Evolutionary conservation across 2,888 invertebrate species (phyloP), one percentile per base, ranked within the genome.

Genomic region (Drosophila tripunctata): DNA sequence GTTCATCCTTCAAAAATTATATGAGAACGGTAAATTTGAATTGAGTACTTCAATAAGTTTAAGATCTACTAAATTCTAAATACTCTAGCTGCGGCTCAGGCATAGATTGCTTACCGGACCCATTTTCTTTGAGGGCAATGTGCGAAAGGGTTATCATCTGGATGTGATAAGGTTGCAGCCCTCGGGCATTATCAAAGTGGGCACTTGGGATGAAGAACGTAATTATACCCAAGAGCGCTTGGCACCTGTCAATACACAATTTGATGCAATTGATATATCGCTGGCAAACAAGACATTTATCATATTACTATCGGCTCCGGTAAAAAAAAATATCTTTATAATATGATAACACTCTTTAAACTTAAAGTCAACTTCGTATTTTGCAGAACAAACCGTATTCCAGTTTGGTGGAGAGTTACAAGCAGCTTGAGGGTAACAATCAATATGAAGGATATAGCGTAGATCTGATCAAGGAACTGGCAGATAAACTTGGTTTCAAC

Each of bases 371-470:
- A 19, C 1, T n/a, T 0, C 3, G 3, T 15, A 47, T 33, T 27
- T n/a, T 27, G 33, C 40, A 89, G 90, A 89, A 95, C 89, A 93
- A 94, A 31, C 98, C 98, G 0, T 98, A 98, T 88, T 95, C 96
- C 3, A 96, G 97, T 95, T 90, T 95, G 17, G 96, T 95, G 84
- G 94, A 95, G 82, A 94, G 95, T 0, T 91, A 94, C 40, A 92
- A 89, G 24, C 92, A 92, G 66, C 92, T 96, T 40, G 93, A 93
- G 12, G 97, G 97, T 0, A 97, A 97, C 86, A 95, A 95, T 67
- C 93, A 95, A 10, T 97, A 94, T 88, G 96, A 97, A 91, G 97
- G 97, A 2, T 98, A 96, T 88, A 96, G 96, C 7, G 95, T 98
- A 35, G 98, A 98, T 89, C 92, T 98, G 7, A 95, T 98, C 54